Percentiles rank a stretch among this genome's conserved stretches.
Evolutionary conservation across 2,113 vertebrate species (phyloP).

Genomic region (Crocuta crocuta): DNA sequence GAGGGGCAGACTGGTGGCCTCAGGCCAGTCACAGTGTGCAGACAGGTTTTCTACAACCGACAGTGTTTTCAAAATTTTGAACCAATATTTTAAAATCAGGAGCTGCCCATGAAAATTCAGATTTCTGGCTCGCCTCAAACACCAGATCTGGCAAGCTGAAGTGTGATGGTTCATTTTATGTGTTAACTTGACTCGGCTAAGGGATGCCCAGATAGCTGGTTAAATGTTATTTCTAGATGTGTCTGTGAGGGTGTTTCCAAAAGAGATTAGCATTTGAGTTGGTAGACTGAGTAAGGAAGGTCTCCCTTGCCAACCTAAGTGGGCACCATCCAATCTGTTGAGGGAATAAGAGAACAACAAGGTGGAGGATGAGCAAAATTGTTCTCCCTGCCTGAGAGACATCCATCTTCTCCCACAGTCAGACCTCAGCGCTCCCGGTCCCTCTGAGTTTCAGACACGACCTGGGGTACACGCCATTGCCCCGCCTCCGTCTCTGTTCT

Average conservation of each 20-base stretch:
- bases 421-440: not conserved
- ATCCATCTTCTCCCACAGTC: not conserved
- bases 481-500: not conserved
- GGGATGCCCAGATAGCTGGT: not conserved
- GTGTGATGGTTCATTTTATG: not conserved
- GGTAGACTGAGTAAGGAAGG: not conserved
- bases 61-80: not conserved
- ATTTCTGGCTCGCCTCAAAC: not conserved
- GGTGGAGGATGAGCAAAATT: not conserved
- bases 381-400: not conserved
- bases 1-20: not conserved
- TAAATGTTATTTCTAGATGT: not conserved
- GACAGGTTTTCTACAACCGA: not conserved
- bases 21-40: not conserved
- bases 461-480: not conserved
- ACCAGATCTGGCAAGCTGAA: not conserved
- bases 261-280: not conserved
- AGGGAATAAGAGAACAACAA: not conserved
- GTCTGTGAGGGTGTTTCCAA: not conserved
- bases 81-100: not conserved
- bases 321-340: not conserved
- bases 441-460: not conserved
- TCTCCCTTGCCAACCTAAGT: not conserved
- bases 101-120: not conserved
- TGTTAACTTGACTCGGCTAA: not conserved